Percentiles rank a stretch among this genome's conserved stretches.
These are phyloP conservation scores for Saguinus midas DNA, from an alignment of 2,113 vertebrate genomes.

Conservation along the genomic window DNA sequence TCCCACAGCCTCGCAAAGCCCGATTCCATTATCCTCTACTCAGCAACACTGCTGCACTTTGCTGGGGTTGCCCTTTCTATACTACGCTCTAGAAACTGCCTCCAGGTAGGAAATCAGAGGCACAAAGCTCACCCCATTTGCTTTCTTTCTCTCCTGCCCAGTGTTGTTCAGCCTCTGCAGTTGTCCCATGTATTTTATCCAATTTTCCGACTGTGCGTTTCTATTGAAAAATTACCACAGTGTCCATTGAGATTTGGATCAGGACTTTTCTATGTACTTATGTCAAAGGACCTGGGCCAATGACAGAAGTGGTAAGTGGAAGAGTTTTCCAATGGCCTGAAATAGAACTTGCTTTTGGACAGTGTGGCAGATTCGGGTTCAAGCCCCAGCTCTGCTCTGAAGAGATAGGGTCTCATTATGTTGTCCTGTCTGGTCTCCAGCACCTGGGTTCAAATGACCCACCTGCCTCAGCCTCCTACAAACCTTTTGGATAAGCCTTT, in stretches of 20 bases:
- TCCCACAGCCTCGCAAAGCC: not conserved
- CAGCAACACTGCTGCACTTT: not conserved
- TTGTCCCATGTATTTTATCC: too few relatives aligned
- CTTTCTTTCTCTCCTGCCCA: not conserved
- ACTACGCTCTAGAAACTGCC: not conserved
- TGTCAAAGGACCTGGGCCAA: not conserved
- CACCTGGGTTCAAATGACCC: too few relatives aligned
- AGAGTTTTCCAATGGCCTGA: not conserved
- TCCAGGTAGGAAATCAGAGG: not conserved
- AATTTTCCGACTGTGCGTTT: not conserved
- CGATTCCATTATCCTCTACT: not conserved
- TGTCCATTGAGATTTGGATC: not conserved
- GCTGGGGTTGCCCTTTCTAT: not conserved
- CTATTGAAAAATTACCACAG: not conserved
- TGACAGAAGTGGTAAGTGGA: not conserved
- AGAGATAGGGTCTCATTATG: too few relatives aligned
- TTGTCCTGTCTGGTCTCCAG: too few relatives aligned
- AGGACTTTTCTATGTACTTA: not conserved
- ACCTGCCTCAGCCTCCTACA: too few relatives aligned
- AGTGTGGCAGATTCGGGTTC: not conserved
- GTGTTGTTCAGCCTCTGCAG: not conserved
- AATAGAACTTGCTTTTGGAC: not conserved
- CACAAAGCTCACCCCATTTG: not conserved
- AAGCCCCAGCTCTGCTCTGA: too few relatives aligned
- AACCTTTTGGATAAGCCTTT: too few relatives aligned